phyloP scores from a whole-genome alignment of 2,113 vertebrate species.

The Asarcornis scutulata region DNA sequence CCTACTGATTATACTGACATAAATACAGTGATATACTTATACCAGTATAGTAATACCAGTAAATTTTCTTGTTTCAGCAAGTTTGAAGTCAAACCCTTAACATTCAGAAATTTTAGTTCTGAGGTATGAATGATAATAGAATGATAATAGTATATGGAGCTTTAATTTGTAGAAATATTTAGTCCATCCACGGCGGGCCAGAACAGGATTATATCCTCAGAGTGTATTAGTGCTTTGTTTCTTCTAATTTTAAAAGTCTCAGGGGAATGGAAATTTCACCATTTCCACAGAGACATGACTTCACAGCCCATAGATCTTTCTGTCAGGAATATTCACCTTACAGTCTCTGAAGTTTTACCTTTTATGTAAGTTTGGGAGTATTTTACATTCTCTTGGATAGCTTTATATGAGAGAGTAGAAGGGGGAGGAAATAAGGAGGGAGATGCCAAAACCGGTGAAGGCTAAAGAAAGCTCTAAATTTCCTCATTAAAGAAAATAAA shows the following conservation, averaged over 20 bases:
- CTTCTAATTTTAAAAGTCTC: slow-evolving; percentile 55
- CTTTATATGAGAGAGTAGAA: slow-evolving; percentile 67
- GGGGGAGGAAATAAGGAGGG: slow-evolving; percentile 61
- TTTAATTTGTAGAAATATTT: slow-evolving; percentile 10
- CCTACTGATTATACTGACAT: background rate
- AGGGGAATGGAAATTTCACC: background rate
- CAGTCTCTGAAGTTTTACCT: slow-evolving; percentile 12
- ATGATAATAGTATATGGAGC: background rate
- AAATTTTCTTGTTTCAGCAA: slow-evolving; percentile 1
- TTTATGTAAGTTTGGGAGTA: slow-evolving; percentile 67
- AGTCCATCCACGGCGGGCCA: background rate
- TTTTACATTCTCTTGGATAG: slow-evolving; percentile 70
- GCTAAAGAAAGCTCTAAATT: slow-evolving; percentile 54
- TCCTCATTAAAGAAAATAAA: slow-evolving; percentile 44
- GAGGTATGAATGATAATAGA: background rate
- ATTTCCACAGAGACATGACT: slow-evolving; percentile 37
- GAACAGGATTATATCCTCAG: background rate
- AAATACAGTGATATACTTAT: background rate
- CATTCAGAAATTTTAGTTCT: background rate
- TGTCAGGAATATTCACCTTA: slow-evolving; percentile 46
- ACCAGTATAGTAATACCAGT: background rate
- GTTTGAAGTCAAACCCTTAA: background rate
- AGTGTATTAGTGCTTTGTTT: slow-evolving; percentile 31
- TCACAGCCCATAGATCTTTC: slow-evolving; percentile 45
- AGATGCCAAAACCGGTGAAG: slow-evolving; percentile 52